Conservation (phyloP, 2,888 invertebrate species). For the Heliconius sara region DNA sequence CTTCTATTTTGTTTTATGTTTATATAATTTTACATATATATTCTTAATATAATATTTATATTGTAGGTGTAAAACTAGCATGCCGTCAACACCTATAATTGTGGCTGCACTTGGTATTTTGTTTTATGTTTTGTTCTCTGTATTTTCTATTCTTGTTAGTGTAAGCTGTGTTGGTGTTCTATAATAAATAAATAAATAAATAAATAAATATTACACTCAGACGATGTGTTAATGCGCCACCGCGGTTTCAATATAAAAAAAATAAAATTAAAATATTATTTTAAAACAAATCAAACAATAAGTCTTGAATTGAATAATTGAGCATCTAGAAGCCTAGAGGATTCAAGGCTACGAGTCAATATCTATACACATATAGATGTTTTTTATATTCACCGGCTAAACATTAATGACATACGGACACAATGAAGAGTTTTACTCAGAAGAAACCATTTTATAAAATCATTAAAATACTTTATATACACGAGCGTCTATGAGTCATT, state of each 20-base stretch:
- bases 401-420: neutral
- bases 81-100: too few relatives aligned
- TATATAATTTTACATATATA: too few relatives aligned
- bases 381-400: neutral
- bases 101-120: too few relatives aligned
- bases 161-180: too few relatives aligned
- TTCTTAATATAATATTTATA: too few relatives aligned
- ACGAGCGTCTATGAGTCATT: constrained; percentile 7
- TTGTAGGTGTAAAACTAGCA: too few relatives aligned
- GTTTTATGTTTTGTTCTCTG: too few relatives aligned
- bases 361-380: neutral
- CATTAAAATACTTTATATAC: neutral
- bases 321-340: neutral
- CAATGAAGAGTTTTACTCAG: neutral
- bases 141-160: too few relatives aligned
- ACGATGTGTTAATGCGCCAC: neutral
- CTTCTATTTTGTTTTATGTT: too few relatives aligned
- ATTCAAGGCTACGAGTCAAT: neutral
- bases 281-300: neutral
- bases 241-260: neutral
- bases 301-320: neutral
- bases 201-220: neutral
- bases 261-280: neutral
- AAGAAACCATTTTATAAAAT: neutral
- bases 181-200: too few relatives aligned